Conservation (phyloP, 2,888 invertebrate genomes). For the Hyppa rectilinea region DNA sequence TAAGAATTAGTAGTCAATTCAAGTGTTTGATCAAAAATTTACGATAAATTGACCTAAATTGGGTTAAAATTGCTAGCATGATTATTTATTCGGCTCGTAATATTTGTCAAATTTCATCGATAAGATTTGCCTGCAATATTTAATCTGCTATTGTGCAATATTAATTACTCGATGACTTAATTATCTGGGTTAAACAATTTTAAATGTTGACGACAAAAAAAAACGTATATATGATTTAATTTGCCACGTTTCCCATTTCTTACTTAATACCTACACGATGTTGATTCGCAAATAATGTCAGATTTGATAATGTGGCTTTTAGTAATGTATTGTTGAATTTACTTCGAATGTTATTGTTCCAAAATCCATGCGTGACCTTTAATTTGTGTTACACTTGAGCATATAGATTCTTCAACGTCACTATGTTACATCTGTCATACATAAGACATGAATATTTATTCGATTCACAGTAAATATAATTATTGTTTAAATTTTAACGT, state of each 20-base stretch:
- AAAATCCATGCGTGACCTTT: slow-evolving; percentile 34
- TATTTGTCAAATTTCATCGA: neutral
- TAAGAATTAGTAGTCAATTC: neutral
- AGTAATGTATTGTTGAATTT: slow-evolving; percentile 7
- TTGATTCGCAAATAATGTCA: neutral
- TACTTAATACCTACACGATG: neutral
- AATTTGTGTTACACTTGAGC: slow-evolving; percentile 53
- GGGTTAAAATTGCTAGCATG: slow-evolving; percentile 1
- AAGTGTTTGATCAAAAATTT: slow-evolving; percentile 1
- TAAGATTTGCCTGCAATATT: slow-evolving; percentile 6
- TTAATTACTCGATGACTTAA: neutral
- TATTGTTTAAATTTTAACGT: slow-evolving; percentile 29
- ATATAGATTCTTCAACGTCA: slow-evolving; percentile 61
- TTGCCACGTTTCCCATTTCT: neutral
- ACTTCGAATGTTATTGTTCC: neutral
- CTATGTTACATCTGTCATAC: neutral
- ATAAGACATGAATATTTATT: neutral
- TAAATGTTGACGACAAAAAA: neutral
- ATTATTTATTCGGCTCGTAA: neutral
- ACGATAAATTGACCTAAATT: slow-evolving; percentile 23
- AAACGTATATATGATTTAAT: neutral
- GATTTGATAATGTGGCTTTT: neutral
- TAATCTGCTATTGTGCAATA: slow-evolving; percentile 15
- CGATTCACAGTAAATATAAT: neutral
- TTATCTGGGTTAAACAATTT: neutral